Conservation (phyloP, 2,888 invertebrate genomes). For the Cantharis rustica region DNA sequence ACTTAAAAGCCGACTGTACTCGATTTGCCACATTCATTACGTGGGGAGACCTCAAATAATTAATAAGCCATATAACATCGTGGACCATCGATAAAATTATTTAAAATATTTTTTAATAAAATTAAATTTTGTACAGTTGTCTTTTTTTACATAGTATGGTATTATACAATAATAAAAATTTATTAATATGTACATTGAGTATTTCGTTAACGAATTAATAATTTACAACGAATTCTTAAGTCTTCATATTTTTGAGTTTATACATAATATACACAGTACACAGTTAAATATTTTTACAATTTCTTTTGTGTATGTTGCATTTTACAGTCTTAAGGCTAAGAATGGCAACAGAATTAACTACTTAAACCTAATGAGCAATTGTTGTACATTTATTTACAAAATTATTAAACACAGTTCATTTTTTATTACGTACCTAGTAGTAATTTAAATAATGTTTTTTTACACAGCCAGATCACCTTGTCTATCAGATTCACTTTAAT, state of each 20-base stretch:
- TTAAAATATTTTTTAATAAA: neutral
- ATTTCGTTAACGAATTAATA: slow-evolving; percentile 26
- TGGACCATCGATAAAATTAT: neutral
- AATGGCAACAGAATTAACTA: slow-evolving; percentile 45
- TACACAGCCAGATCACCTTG: slow-evolving; percentile 40
- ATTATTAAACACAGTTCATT: slow-evolving; percentile 28
- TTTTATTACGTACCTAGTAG: slow-evolving; percentile 11
- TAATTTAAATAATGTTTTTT: slow-evolving; percentile 12
- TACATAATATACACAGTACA: neutral
- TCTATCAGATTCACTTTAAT: slow-evolving; percentile 16
- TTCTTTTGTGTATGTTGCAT: slow-evolving; percentile 21
- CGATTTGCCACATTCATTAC: no score
- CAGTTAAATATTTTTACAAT: slow-evolving; percentile 25
- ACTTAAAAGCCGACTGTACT: no score
- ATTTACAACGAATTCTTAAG: slow-evolving; percentile 14
- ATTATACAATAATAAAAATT: neutral
- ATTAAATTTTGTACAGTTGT: neutral
- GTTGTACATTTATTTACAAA: slow-evolving; percentile 37
- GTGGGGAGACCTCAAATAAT: no score
- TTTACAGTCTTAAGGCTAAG: slow-evolving; percentile 45
- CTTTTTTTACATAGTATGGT: neutral
- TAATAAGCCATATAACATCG: no score
- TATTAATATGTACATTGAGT: slow-evolving; percentile 11
- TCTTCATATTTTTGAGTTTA: neutral
- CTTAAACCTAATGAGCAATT: slow-evolving; percentile 46